These are phyloP conservation scores for Drosophila micromelanica DNA, from an alignment of 1,140 invertebrate genomes.

Conservation along the genomic window DNA sequence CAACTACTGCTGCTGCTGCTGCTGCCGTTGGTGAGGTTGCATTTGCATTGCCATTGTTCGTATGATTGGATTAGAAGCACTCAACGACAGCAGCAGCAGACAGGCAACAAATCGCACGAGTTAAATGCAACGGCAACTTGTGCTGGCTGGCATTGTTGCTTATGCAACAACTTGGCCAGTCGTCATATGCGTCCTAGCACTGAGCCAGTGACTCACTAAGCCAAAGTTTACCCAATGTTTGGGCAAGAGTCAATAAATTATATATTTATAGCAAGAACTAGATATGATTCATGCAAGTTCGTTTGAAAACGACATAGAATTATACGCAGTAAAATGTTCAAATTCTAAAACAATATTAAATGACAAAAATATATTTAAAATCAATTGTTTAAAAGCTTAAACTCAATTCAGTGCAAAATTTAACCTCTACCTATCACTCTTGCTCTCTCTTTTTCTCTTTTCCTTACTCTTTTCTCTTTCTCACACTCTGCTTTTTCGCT, in stretches of 20 bases:
- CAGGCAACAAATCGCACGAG: conserved; percentile 57
- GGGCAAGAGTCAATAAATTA: conserved; percentile 1
- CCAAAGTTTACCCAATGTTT: conserved; percentile 40
- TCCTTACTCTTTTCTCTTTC: not conserved
- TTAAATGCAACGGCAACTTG: conserved; percentile 47
- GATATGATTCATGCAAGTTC: conserved; percentile 31
- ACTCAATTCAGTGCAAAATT: conserved; percentile 3
- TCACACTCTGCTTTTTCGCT: conserved; percentile 11
- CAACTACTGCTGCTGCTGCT: conserved; percentile 14
- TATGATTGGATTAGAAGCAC: conserved; percentile 56
- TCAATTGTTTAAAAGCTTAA: conserved; percentile 2
- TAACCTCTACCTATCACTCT: conserved; percentile 2
- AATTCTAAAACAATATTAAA: not conserved
- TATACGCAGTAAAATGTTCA: not conserved
- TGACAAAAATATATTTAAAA: conserved; percentile 19
- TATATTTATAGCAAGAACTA: conserved; percentile 3
- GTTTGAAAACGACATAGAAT: not conserved
- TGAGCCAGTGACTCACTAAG: conserved; percentile 54
- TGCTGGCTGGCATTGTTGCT: conserved; percentile 49
- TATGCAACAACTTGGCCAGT: conserved; percentile 67
- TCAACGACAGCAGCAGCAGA: conserved; percentile 30
- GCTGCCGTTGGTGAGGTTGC: conserved; percentile 30
- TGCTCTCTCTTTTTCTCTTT: not conserved
- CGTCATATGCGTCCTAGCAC: conserved; percentile 43
- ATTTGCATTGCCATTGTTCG: conserved; percentile 58